Conservation (phyloP, 2,797 vertebrate genomes). For the Geotria australis region DNA sequence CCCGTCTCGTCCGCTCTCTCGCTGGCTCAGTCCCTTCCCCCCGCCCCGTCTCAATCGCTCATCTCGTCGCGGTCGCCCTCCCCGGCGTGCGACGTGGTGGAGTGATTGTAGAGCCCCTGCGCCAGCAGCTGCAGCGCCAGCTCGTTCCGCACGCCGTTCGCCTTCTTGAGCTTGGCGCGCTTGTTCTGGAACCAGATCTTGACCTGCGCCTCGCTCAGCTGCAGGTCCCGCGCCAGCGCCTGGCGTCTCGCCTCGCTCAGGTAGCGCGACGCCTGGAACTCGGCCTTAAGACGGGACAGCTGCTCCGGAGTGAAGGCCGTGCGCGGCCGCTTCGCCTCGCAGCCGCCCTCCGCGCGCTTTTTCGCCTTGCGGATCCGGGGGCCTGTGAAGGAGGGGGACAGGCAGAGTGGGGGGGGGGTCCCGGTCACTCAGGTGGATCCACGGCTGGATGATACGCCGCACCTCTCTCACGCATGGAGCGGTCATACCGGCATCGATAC, state of each 20-base stretch:
- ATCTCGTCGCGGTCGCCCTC: neutral
- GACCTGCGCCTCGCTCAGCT: slow-evolving; percentile 73
- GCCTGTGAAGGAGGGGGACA: slow-evolving; percentile 16
- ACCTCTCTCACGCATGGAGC: too few species aligned
- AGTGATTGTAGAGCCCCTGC: slow-evolving; percentile 77
- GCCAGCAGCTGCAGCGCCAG: slow-evolving; percentile 75
- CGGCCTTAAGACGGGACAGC: slow-evolving; percentile 60
- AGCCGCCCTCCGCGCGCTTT: slow-evolving; percentile 50
- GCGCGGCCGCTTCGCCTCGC: slow-evolving; percentile 68
- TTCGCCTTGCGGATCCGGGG: slow-evolving; percentile 92
- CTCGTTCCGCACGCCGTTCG: slow-evolving; percentile 38
- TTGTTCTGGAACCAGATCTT: slow-evolving; percentile 96
- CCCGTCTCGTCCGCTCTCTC: neutral
- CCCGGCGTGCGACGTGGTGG: slow-evolving; percentile 22
- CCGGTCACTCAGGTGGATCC: too few species aligned
- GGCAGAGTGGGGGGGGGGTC: too few species aligned
- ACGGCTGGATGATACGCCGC: too few species aligned
- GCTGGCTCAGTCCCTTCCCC: neutral
- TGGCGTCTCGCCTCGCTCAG: slow-evolving; percentile 66
- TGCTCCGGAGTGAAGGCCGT: slow-evolving; percentile 78
- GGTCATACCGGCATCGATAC: too few species aligned
- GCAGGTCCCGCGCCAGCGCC: slow-evolving; percentile 55
- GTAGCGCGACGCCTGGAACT: slow-evolving; percentile 70
- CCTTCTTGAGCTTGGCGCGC: slow-evolving; percentile 75
- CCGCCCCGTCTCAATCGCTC: slow-evolving; percentile 1